These are phyloP conservation scores for Aphidius gifuensis DNA, from an alignment of 1,140 invertebrate species.

Conservation along the genomic window DNA sequence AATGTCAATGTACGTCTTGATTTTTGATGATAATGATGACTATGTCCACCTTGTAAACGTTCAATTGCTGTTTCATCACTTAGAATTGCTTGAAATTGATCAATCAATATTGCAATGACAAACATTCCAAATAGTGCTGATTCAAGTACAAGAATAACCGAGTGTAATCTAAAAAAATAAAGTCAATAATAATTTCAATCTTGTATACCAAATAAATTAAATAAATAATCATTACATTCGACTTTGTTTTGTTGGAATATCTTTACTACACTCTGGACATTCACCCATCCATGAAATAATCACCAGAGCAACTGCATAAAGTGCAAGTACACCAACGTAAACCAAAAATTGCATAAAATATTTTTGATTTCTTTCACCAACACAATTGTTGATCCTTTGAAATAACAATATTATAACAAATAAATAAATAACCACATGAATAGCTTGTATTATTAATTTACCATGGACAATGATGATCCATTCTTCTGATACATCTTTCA, in stretches of 20 bases:
- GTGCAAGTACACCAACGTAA: conserved; percentile 66
- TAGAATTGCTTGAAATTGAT: conserved; percentile 83
- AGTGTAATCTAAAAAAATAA: conserved; percentile 69
- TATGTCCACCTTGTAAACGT: conserved; percentile 63
- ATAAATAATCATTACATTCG: conserved; percentile 65
- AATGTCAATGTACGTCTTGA: conserved; percentile 64
- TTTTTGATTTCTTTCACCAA: conserved; percentile 91
- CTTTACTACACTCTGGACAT: conserved; percentile 67
- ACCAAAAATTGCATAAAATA: conserved; percentile 91
- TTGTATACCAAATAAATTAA: too few species aligned
- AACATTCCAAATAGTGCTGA: conserved; percentile 85
- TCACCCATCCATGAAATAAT: conserved; percentile 73
- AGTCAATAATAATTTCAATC: conserved; percentile 26
- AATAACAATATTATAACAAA: conserved; percentile 28
- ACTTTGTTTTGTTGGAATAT: conserved; percentile 68
- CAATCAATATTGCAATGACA: conserved; percentile 83
- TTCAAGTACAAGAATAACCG: conserved; percentile 80
- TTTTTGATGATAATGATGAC: conserved; percentile 65
- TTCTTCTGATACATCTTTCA: conserved; percentile 78
- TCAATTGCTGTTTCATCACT: conserved; percentile 81
- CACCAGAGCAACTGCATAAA: conserved; percentile 71
- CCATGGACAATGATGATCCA: conserved; percentile 92
- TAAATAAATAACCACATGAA: conserved; percentile 26
- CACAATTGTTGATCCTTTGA: conserved; percentile 89
- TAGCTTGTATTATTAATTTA: conserved; percentile 34